A percentile compares a stretch with the other conserved stretches of the same genome.
These are phyloP conservation scores for Bombyx mori DNA, from an alignment of 1,140 invertebrate genomes.

Conservation along the genomic window ASM3026992v2 NC_085119.1:8331501-8332000, in stretches of 20 bases:
- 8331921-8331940: too few relatives aligned
- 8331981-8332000: too few relatives aligned
- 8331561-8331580: too few relatives aligned
- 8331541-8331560: too few relatives aligned
- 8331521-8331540: too few relatives aligned
- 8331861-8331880: slow-evolving; percentile 24
- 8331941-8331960: too few relatives aligned
- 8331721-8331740: background rate
- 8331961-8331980: too few relatives aligned
- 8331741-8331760: slow-evolving; percentile 35
- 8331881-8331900: too few relatives aligned
- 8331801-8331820: slow-evolving; percentile 43
- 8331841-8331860: slow-evolving; percentile 59
- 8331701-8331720: background rate
- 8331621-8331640: too few relatives aligned
- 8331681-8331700: background rate
- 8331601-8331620: too few relatives aligned
- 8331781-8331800: slow-evolving; percentile 62
- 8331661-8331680: background rate
- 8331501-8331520: background rate
- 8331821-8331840: slow-evolving; percentile 60
- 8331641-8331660: background rate
- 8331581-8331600: too few relatives aligned
- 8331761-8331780: slow-evolving; percentile 58
- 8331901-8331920: too few relatives aligned